Conservation (phyloP, 2,113 vertebrate genomes). For the Gracilinanus agilis region DNA sequence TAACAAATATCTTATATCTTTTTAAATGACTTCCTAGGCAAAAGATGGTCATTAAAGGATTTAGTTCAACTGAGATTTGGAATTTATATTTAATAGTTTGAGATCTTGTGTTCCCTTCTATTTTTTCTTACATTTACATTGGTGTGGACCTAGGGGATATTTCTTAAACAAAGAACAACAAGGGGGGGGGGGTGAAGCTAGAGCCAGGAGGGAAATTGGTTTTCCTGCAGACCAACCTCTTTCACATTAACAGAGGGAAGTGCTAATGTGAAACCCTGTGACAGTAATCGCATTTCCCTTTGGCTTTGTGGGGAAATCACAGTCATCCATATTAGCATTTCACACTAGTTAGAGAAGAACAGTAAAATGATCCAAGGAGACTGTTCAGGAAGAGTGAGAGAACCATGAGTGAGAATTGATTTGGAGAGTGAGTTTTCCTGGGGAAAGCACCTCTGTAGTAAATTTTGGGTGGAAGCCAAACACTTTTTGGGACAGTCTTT, state of each 20-base stretch:
- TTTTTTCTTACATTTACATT: slow-evolving; percentile 53
- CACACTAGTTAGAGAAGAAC: slow-evolving; percentile 77
- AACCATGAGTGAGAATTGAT: slow-evolving; percentile 66
- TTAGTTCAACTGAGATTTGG: background rate
- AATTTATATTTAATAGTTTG: slow-evolving; percentile 60
- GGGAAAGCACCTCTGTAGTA: slow-evolving; percentile 66
- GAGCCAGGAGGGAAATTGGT: slow-evolving; percentile 77
- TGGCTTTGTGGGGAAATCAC: slow-evolving; percentile 78
- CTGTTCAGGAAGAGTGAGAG: slow-evolving; percentile 65
- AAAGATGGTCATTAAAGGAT: slow-evolving; percentile 44
- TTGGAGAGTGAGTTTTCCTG: slow-evolving; percentile 62
- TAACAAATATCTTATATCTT: slow-evolving; percentile 51
- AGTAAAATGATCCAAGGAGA: slow-evolving; percentile 71
- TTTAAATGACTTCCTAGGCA: slow-evolving; percentile 53
- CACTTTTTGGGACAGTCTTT: slow-evolving; percentile 51
- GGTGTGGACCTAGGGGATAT: slow-evolving; percentile 63
- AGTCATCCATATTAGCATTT: slow-evolving; percentile 80
- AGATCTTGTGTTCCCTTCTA: background rate
- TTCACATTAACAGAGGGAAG: slow-evolving; percentile 80
- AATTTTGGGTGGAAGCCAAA: slow-evolving; percentile 62
- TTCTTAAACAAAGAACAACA: slow-evolving; percentile 76
- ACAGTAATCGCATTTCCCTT: slow-evolving; percentile 78
- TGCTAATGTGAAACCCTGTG: slow-evolving; percentile 72
- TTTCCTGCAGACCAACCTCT: slow-evolving; percentile 72
- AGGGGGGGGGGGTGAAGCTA: slow-evolving; percentile 61